Conservation (phyloP, 2,797 vertebrate genomes). For the Pipistrellus pipistrellus region DNA sequence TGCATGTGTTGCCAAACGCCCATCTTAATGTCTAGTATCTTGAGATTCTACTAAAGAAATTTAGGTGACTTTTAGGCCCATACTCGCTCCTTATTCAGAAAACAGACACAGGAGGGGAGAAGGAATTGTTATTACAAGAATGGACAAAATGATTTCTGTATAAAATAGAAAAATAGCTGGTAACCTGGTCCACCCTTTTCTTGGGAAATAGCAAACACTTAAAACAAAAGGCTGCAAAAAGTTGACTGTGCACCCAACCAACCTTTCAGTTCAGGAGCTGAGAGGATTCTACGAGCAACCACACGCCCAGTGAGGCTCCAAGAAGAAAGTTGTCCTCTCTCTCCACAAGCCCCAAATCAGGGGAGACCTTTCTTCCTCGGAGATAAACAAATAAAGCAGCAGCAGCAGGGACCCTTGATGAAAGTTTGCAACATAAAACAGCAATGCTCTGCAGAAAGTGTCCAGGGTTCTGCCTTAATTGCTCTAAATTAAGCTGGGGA, state of each 20-base stretch:
- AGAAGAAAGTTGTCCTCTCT: neutral
- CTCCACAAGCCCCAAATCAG: neutral
- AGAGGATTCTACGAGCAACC: neutral
- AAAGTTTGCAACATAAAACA: neutral
- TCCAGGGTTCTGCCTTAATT: slow-evolving; percentile 25
- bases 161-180: slow-evolving; percentile 6
- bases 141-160: slow-evolving; percentile 13
- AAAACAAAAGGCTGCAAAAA: slow-evolving; percentile 20
- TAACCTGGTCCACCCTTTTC: neutral
- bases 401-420: neutral
- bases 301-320: rapidly evolving
- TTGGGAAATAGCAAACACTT: neutral
- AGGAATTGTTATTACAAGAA: neutral
- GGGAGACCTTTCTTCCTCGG: neutral
- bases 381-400: slow-evolving; percentile 26
- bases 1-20: neutral
- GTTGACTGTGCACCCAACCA: neutral
- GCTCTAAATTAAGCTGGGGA: neutral
- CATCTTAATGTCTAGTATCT: neutral
- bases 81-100: neutral
- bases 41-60: slow-evolving; percentile 45
- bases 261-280: neutral
- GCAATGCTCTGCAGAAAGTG: neutral
- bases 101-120: neutral
- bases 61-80: neutral